Evolutionary conservation across 2,888 invertebrate genomes (phyloP), one percentile per base, ranked within the genome.

Genomic region (Tenodera sinensis): DNA sequence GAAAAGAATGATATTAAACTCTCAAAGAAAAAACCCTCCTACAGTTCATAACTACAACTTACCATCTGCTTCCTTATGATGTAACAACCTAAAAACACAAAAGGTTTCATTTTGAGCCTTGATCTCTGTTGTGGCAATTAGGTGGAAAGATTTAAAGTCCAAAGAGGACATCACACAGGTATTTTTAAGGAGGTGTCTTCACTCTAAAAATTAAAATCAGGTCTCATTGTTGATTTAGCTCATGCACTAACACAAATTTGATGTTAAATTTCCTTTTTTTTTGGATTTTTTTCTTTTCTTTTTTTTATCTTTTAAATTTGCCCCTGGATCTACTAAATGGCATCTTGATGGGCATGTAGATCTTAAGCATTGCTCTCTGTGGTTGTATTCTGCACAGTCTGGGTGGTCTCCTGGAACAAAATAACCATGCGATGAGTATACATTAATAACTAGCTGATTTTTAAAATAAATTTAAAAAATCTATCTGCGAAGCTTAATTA

Each of bases 311-410:
- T 85, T 47, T 47, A 89, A 90, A 83, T 89, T 9, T 89, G 89
- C 88, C 88, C 82, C 87, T 89, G 88, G 89, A 89, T 90, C 90
- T 90, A 90, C 90, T 90, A 90, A 90, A 86, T 88, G 54, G 54
- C 54, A 71, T 71, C 20, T 20, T 71, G 54, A 71, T 71, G 54
- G 54, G 86, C 83, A 88, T 88, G 88, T 47, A 83, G 71, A 91
- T 91, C 92, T 91, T 95, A 95, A 94, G 95, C 95, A 93, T 94
- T 94, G 94, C 95, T 95, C 93, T 95, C 95, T 90, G 95, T 94
- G 92, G 94, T 94, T 92, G 95, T 95, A 92, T 94, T 95, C 93
- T 95, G 95, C 93, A 95, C 95, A 92, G 94, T 94, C 92, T 95
- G 95, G 71, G 89, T 89, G 92, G 93, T 94, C 91, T 94, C 94